Evolutionary conservation across 2,797 vertebrate species (phyloP).

Genomic region (Nyctalus aviator): DNA sequence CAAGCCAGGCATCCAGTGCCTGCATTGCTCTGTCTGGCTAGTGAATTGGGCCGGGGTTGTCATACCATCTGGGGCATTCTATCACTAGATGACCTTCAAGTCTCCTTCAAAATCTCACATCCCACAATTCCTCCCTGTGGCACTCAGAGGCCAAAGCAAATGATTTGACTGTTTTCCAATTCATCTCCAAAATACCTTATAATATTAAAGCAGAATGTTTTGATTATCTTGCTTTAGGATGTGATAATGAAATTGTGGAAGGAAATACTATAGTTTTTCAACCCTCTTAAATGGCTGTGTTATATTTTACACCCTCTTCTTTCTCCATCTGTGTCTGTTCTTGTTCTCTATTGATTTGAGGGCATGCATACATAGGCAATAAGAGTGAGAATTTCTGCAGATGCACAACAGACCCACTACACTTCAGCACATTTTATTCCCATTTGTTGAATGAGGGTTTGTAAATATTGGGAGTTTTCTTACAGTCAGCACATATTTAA

Average conservation of each 20-base stretch:
- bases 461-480: neutral
- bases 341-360: neutral
- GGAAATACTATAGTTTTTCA: neutral
- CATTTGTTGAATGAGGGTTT: slow-evolving; percentile 1
- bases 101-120: neutral
- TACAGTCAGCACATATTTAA: neutral
- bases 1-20: neutral
- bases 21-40: neutral
- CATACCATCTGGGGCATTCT: neutral
- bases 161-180: neutral
- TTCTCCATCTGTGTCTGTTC: neutral
- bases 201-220: slow-evolving; percentile 22
- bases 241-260: neutral
- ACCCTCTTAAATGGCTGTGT: neutral
- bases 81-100: neutral
- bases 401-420: neutral
- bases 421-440: neutral
- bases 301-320: neutral
- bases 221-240: neutral
- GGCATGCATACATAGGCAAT: neutral
- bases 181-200: neutral
- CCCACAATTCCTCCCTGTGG: neutral
- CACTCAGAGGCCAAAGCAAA: neutral
- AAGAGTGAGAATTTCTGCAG: neutral
- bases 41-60: neutral